Evolutionary conservation across 2,888 invertebrate genomes (phyloP).

Genomic region (Caenorhabditis parvicauda): DNA sequence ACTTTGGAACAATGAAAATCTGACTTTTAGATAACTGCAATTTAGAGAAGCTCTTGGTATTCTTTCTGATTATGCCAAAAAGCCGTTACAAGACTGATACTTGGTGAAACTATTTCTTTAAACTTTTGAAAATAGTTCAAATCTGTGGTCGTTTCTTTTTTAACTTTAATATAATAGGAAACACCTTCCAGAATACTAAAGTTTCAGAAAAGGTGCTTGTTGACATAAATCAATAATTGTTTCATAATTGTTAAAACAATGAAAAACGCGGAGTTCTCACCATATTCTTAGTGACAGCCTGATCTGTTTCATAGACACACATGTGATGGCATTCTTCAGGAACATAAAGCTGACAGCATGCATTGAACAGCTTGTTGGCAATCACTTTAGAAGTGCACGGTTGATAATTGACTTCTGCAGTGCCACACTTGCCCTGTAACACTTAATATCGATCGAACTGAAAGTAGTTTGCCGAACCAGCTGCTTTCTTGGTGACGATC

Average conservation of each 20-base stretch:
- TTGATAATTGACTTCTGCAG: slow-evolving; percentile 53
- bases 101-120: no score
- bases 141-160: background rate
- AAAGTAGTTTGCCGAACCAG: slow-evolving; percentile 8
- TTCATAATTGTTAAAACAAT: background rate
- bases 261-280: slow-evolving; percentile 15
- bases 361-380: slow-evolving; percentile 54
- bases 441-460: background rate
- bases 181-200: background rate
- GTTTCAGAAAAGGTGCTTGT: background rate
- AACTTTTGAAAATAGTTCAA: no score
- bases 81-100: no score
- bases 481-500: slow-evolving; percentile 25
- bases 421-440: slow-evolving; percentile 53
- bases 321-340: slow-evolving; percentile 57
- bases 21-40: no score
- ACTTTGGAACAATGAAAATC: no score
- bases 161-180: background rate
- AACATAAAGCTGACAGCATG: slow-evolving; percentile 55
- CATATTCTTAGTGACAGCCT: slow-evolving; percentile 49
- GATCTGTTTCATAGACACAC: slow-evolving; percentile 58
- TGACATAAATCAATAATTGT: background rate
- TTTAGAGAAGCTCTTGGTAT: no score
- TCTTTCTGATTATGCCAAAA: no score
- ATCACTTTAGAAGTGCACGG: slow-evolving; percentile 55